Base-by-base conservation (phyloP, 2,888 invertebrate species). In the Megaustenia siamemsis region DNA sequence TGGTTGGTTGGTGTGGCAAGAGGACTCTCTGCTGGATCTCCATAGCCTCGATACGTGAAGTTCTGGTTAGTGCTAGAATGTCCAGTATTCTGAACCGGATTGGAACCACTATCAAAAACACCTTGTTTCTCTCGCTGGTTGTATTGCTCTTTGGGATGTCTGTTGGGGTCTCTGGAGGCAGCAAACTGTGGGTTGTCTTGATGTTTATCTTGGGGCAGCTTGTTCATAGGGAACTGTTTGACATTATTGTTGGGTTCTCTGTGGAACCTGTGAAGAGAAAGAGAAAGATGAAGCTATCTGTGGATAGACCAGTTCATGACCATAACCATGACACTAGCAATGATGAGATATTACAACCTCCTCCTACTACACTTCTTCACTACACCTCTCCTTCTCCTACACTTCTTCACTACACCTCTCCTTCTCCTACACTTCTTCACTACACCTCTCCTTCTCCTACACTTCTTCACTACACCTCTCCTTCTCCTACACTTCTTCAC, bases 181-280 rank as follows among this genome's bases (percentile, higher is more conserved):
- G 28, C 0, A 49, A 28, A 45, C 45, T 49, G 45, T 15, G 45
- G 6, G 15, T 32, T 5, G 24, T 0, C 28, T 32, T 73, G 73
- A 0, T 12, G 15, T 12, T 18, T 18, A 1, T 73, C 73, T 73
- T 73, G 73, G 0, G 21, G 32, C 38, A 35, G 35, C 15, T 73
- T 45, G 60, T 53, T 56, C 56, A 86, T 18, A 21, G 85, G 80
- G 21, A 60, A 49, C 60, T 45, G 81, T 60, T 76, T 77, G 10
- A 83, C 75, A 71, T 87, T 86, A 82, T 88, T 88, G 69, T 87
- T 88, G 28, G 86, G 63, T 60, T 88, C 88, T 38, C 88, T 78
- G 49, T 84, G 82, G 81, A 88, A 88, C 63, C 88, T 88, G 83
- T 45, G n/a, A n/a, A n/a, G n/a, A n/a, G n/a, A n/a, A n/a, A n/a